phyloP scores from a whole-genome alignment of 1,140 invertebrate genomes.

The Bombus polaris region DNA sequence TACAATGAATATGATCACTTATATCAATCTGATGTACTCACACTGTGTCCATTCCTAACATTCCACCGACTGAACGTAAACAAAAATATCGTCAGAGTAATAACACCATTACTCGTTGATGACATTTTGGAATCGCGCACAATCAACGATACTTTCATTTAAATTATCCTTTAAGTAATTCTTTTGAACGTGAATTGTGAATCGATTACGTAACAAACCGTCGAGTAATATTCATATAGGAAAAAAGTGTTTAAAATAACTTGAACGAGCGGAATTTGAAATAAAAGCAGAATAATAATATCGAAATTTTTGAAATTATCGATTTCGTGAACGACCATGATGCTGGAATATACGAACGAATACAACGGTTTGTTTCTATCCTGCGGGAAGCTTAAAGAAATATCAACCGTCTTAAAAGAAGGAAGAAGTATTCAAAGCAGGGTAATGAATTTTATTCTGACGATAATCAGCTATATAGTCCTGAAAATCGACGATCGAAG shows the following conservation, averaged over 20 bases:
- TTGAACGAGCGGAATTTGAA: not conserved
- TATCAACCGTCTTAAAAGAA: not conserved
- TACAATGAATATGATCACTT: not conserved
- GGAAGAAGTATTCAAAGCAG: not conserved
- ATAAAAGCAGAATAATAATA: not conserved
- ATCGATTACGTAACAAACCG: not conserved
- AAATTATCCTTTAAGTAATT: not conserved
- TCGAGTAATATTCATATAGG: not conserved
- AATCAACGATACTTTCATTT: not conserved
- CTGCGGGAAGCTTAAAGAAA: not conserved
- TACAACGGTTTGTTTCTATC: not conserved
- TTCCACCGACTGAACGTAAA: not conserved
- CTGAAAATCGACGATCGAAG: conserved; percentile 38
- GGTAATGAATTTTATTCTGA: conserved; percentile 45
- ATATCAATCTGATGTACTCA: not conserved
- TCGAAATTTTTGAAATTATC: not conserved
- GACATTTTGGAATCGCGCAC: not conserved
- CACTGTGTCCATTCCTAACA: too few species aligned
- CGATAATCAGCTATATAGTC: conserved; percentile 43
- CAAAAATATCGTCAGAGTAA: not conserved
- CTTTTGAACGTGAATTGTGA: not conserved
- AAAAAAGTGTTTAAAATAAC: not conserved
- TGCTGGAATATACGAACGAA: not conserved
- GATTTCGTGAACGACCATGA: not conserved
- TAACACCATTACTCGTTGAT: not conserved